A percentile compares a stretch with the other conserved stretches of the same genome.
These are phyloP conservation scores for Heliothis subflexa DNA, from an alignment of 1,140 invertebrate genomes.

Conservation along the genomic window DNA sequence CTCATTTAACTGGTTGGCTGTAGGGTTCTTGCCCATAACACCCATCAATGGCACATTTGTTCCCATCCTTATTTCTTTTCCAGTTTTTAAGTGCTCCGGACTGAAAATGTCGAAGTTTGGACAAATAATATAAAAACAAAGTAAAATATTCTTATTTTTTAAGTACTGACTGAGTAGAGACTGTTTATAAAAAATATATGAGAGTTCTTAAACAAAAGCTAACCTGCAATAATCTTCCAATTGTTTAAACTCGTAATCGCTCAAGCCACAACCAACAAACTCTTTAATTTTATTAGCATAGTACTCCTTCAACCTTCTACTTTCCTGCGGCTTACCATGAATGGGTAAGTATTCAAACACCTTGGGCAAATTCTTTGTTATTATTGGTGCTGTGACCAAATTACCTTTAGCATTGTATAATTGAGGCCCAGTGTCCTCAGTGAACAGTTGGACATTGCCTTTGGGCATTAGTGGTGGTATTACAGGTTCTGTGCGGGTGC, in stretches of 20 bases:
- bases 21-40: slow-evolving; percentile 43
- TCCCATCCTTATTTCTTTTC: slow-evolving; percentile 64
- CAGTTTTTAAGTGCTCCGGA: slow-evolving; percentile 67
- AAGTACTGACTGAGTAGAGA: too few relatives aligned
- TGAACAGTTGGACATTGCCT: slow-evolving; percentile 54
- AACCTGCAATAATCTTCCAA: slow-evolving; percentile 66
- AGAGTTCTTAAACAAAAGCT: background rate
- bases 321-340: slow-evolving; percentile 59
- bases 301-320: slow-evolving; percentile 55
- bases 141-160: background rate
- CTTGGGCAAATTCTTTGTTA: slow-evolving; percentile 66
- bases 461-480: background rate
- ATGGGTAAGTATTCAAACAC: slow-evolving; percentile 68
- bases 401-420: slow-evolving; percentile 60
- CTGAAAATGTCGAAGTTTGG: slow-evolving; percentile 56
- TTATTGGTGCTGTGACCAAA: slow-evolving; percentile 64
- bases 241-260: slow-evolving; percentile 69
- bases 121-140: background rate
- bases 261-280: slow-evolving; percentile 67
- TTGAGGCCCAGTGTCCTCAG: slow-evolving; percentile 55
- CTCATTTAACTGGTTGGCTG: slow-evolving; percentile 23
- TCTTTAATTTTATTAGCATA: slow-evolving; percentile 63
- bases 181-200: too few relatives aligned
- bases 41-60: slow-evolving; percentile 57
- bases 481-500: background rate